Evolutionary conservation across 2,888 invertebrate species (phyloP).

Genomic region (Ormyrus rosae): DNA sequence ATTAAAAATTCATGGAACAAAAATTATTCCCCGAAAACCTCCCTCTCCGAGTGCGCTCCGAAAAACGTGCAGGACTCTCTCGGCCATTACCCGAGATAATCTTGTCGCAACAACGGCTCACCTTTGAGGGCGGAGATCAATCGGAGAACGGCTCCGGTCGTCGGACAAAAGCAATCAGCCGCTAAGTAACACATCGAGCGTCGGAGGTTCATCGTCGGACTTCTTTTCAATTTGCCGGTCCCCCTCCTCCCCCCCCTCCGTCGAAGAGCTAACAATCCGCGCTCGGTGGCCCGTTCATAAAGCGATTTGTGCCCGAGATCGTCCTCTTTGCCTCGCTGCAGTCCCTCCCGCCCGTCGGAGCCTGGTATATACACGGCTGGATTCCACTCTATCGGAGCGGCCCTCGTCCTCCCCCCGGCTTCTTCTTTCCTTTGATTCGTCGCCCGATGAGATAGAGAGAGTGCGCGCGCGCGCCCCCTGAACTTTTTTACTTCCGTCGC

Average conservation of each 20-base stretch:
- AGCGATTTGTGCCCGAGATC: constrained; percentile 63
- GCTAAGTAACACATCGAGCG: constrained; percentile 1
- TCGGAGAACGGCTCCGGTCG: too few relatives aligned
- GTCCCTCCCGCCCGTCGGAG: not conserved
- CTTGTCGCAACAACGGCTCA: too few relatives aligned
- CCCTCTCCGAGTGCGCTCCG: too few relatives aligned
- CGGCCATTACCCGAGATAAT: too few relatives aligned
- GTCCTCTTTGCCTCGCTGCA: not conserved
- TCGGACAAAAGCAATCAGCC: constrained; percentile 21
- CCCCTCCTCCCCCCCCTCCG: not conserved
- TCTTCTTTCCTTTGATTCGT: constrained; percentile 17
- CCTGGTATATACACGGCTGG: not conserved
- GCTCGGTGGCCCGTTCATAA: constrained; percentile 69
- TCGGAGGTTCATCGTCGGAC: not conserved
- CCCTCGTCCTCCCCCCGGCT: not conserved
- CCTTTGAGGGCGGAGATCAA: too few relatives aligned
- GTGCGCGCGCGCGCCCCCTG: not conserved
- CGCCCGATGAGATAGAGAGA: constrained; percentile 3
- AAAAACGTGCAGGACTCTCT: too few relatives aligned
- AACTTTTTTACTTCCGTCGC: constrained; percentile 31
- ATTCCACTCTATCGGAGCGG: not conserved
- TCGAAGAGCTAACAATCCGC: constrained; percentile 65
- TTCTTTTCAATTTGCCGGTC: constrained; percentile 48
- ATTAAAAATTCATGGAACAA: too few relatives aligned
- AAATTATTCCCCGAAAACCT: too few relatives aligned